A percentile compares a stretch with the other conserved stretches of the same genome.
Conservation (phyloP, 2,888 invertebrate genomes). For the Melanchra persicariae region DNA sequence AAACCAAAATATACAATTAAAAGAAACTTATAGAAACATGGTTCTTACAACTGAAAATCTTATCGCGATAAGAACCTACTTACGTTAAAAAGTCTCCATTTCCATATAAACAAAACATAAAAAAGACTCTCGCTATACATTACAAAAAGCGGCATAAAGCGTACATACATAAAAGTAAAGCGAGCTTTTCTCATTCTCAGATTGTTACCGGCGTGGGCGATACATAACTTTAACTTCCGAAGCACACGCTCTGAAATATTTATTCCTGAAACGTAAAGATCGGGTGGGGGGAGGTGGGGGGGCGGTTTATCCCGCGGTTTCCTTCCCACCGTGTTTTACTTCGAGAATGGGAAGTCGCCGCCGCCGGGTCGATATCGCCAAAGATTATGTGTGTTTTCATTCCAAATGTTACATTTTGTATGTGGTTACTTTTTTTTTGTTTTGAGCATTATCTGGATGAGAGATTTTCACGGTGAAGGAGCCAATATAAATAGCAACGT, state of each 20-base stretch:
- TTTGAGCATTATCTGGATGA: not conserved
- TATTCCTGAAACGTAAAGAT: constrained; percentile 91
- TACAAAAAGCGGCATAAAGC: constrained; percentile 73
- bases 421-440: not conserved
- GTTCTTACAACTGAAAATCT: not conserved
- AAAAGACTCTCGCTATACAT: constrained; percentile 49
- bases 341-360: constrained; percentile 91
- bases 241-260: constrained; percentile 91
- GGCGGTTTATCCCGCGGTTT: constrained; percentile 90
- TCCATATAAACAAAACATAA: constrained; percentile 40
- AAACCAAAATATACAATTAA: not conserved
- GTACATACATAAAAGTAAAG: constrained; percentile 84
- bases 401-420: constrained; percentile 5
- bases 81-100: constrained; percentile 22
- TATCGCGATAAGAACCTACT: no score
- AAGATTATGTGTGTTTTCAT: constrained; percentile 80
- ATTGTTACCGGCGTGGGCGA: constrained; percentile 89
- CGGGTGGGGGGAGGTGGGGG: constrained; percentile 81
- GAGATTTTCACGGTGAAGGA: not conserved
- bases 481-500: not conserved
- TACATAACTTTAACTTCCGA: constrained; percentile 90
- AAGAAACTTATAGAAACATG: not conserved
- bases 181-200: constrained; percentile 87
- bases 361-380: constrained; percentile 90
- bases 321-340: constrained; percentile 91